Base-by-base conservation (phyloP, 2,113 vertebrate species). In the Pelecanoides urinatrix region DNA sequence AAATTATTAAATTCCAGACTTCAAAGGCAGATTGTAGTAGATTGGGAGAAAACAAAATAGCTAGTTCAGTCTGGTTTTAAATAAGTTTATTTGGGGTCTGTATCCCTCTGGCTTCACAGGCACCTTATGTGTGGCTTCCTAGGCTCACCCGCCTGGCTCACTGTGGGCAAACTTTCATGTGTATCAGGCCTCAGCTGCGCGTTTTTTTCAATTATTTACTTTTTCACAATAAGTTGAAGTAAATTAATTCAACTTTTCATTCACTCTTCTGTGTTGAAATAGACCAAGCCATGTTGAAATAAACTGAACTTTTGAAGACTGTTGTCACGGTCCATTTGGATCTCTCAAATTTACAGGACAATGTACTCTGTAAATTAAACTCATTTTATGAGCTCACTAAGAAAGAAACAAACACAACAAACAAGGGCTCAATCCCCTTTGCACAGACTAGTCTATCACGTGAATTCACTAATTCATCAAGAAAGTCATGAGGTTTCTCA, bases 321-420 rank as follows among this genome's bases (percentile, higher is more conserved):
- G 7, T 22, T 66, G 12, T 18, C 29, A 50, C 0, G 2, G 36
- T 66, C 34, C 2, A 0, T 90, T 66, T 78, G 42, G 42, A 49
- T 71, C 50, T 52, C 38, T 88, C 61, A 65, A 21, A 68, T 65
- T 73, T 71, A 40, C 16, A 65, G 61, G 36, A 45, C 29, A 55
- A n/a, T n/a, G 2, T 22, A 38, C 5, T 29, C 50, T 58, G 17
- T 44, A 92, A 88, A n/a, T 58, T 42, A 56, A 90, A 45, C 5
- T 34, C 29, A 29, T 65, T 62, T 83, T 58, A 72, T 44, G 7
- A 76, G 11, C 4, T 84, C 7, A 16, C 61, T 73, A 61, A 68
- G 61, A 70, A 72, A 74, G 19, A 89, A 80, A 68, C 8, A 29
- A 88, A 49, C 13, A 59, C 10, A 78, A 56, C 13, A 66, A 91